Conservation (phyloP, 2,888 invertebrate species). For the Abrostola triplasia region DNA sequence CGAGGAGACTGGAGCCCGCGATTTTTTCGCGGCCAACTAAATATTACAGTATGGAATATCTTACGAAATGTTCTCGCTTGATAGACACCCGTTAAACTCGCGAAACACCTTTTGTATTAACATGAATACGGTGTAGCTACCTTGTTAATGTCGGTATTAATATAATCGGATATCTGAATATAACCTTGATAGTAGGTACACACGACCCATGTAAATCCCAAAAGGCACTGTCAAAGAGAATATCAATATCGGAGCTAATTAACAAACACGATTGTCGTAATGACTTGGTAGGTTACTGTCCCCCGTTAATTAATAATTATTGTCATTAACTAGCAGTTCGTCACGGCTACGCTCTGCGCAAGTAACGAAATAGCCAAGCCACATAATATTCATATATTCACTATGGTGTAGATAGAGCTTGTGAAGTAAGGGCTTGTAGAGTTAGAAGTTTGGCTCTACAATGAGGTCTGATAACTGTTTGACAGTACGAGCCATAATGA, state of each 20-base stretch:
- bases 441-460: too few species aligned
- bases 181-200: neutral
- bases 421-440: too few species aligned
- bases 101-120: neutral
- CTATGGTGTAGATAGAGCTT: too few species aligned
- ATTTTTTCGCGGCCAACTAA: too few species aligned
- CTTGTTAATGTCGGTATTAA: constrained; percentile 16
- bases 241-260: constrained; percentile 6
- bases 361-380: too few species aligned
- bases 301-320: neutral
- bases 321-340: neutral
- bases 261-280: constrained; percentile 5
- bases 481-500: too few species aligned
- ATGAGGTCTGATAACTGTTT: too few species aligned
- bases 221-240: constrained; percentile 5
- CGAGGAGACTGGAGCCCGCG: too few species aligned
- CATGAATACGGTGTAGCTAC: neutral
- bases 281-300: neutral
- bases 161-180: neutral
- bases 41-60: too few species aligned
- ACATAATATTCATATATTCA: too few species aligned
- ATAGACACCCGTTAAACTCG: neutral
- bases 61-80: neutral
- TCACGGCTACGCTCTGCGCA: neutral
- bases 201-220: neutral